Conservation (phyloP, 2,797 vertebrate species). For the Acanthornis magna region DNA sequence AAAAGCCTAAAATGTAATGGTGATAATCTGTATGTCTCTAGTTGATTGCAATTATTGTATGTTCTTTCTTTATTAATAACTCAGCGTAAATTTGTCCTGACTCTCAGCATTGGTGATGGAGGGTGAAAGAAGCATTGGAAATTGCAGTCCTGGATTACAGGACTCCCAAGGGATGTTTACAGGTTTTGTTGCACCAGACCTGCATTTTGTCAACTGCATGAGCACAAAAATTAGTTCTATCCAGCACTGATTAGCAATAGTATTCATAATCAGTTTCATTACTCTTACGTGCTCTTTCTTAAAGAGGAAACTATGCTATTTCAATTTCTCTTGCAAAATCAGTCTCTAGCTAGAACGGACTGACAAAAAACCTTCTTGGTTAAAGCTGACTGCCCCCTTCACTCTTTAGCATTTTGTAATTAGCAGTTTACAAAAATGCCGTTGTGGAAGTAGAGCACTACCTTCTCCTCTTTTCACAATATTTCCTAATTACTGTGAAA, state of each 20-base stretch:
- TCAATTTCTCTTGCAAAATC: neutral
- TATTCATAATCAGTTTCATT: neutral
- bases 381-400: neutral
- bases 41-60: neutral
- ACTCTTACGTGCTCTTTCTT: neutral
- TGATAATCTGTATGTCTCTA: neutral
- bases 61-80: neutral
- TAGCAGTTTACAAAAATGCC: neutral
- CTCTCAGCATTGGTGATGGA: neutral
- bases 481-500: neutral
- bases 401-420: neutral
- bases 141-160: neutral
- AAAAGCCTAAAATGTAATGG: neutral
- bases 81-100: accelerated
- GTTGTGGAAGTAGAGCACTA: neutral
- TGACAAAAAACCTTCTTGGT: neutral
- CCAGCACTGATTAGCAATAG: neutral
- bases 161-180: neutral
- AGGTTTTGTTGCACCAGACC: neutral
- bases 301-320: neutral
- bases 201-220: neutral
- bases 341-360: neutral
- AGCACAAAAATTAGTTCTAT: neutral
- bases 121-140: neutral
- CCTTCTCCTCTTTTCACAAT: neutral